Evolutionary conservation across 2,113 vertebrate genomes (phyloP), one percentile per base, ranked within the genome.

Genomic region (Zosterops pallidus): DNA sequence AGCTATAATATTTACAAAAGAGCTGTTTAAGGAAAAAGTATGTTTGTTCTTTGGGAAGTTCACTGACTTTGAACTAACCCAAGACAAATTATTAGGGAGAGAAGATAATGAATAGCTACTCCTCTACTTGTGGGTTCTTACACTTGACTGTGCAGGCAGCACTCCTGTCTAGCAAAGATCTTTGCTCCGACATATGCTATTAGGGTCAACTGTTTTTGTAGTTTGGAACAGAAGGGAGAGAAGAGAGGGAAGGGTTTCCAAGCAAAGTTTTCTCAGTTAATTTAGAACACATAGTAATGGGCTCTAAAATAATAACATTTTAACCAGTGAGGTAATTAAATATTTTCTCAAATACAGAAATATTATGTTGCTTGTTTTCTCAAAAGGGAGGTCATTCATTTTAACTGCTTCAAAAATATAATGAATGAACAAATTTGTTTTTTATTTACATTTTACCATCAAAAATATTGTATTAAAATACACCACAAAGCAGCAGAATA

Each of bases 321-420:
- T 97, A 97, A 96, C 53, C 64, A 97, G 81, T 84, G 94, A 97
- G 89, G 97, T 97, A 95, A 98, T 98, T 96, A 97, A 98, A 94
- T 91, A 94, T 97, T 96, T 98, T 97, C 95, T 87, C 55, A 97
- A 97, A 97, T 90, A 88, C 83, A 96, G 96, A 97, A 97, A 92
- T 59, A 95, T 97, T 97, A 94, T 97, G 97, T 97, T 97, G 83
- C 94, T 98, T 96, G 95, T 97, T 98, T 98, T 96, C 97, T 98
- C 95, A 94, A 94, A 97, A 97, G 96, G 94, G 88, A 97, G 44
- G 91, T 97, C 67, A 96, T 98, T 97, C 88, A 97, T 96, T 98
- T 97, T 97, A 98, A 95, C 81, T 96, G 80, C 94, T 97, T 97
- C 95, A 93, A 97, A 96, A 95, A 93, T 89, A 96, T 90, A 90